Conservation (phyloP, 1,140 invertebrate genomes). For the Thereuonema tuberculata region DNA sequence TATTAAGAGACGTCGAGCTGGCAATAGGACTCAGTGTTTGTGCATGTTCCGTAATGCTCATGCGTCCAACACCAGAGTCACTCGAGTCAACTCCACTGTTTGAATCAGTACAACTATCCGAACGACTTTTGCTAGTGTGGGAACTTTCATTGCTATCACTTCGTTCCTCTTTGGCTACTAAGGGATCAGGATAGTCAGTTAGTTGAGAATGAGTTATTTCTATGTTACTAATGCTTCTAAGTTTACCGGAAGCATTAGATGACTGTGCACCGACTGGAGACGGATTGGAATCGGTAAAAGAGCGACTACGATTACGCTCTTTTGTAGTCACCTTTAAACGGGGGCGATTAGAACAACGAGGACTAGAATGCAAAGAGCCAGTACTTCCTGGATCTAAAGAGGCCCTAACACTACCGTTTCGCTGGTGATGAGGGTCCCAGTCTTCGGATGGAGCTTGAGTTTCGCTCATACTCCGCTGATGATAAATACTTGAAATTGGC, state of each 20-base stretch:
- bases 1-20: conserved; percentile 40
- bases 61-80: conserved; percentile 47
- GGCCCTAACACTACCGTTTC: neutral
- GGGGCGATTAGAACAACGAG: neutral
- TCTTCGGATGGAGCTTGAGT: neutral
- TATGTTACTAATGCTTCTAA: conserved; percentile 9
- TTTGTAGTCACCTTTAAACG: neutral
- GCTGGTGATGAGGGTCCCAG: neutral
- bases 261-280: neutral
- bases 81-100: conserved; percentile 63
- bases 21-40: conserved; percentile 66
- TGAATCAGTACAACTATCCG: conserved; percentile 48
- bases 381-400: neutral
- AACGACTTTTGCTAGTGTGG: conserved; percentile 30
- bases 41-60: conserved; percentile 25
- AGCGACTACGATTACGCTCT: conserved; percentile 4
- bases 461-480: neutral
- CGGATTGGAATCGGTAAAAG: neutral
- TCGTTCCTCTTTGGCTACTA: conserved; percentile 12
- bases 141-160: conserved; percentile 27
- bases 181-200: neutral
- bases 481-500: no score
- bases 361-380: neutral
- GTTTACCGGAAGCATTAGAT: neutral
- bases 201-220: neutral